phyloP scores from a whole-genome alignment of 2,797 vertebrate species.

The Danio jaintianensis region DNA sequence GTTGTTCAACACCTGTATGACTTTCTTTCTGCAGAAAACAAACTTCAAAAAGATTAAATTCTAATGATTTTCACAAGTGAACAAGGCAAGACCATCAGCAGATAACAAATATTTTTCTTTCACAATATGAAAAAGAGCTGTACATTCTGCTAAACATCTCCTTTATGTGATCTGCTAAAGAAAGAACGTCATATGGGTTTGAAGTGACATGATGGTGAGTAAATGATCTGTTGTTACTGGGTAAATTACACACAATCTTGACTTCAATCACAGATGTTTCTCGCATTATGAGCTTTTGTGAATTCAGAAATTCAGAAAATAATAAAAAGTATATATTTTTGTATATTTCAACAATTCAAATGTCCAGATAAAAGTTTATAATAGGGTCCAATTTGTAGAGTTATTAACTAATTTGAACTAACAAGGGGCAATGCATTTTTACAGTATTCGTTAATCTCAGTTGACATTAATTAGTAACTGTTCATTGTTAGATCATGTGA shows the following conservation, averaged over 20 bases:
- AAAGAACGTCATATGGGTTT: background rate
- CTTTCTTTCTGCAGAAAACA: background rate
- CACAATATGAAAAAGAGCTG: background rate
- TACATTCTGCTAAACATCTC: background rate
- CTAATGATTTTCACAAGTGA: background rate
- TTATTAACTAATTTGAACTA: no score
- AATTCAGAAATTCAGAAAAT: no score
- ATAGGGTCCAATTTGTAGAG: no score
- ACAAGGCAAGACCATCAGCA: background rate
- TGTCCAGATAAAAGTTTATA: no score
- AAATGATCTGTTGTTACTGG: background rate
- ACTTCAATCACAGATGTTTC: background rate
- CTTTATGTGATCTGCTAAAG: background rate
- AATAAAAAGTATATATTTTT: no score
- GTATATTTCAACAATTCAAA: no score
- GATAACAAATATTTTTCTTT: background rate
- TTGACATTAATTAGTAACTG: no score
- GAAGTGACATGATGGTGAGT: background rate
- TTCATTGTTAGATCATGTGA: no score
- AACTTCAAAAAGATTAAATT: background rate
- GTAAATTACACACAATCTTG: background rate
- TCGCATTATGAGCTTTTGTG: slow-evolving; percentile 6
- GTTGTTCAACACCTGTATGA: background rate
- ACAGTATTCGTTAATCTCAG: no score
- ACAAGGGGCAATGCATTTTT: no score